Evolutionary conservation across 2,797 vertebrate genomes (phyloP).

Genomic region (Urocyon cinereoargenteus): DNA sequence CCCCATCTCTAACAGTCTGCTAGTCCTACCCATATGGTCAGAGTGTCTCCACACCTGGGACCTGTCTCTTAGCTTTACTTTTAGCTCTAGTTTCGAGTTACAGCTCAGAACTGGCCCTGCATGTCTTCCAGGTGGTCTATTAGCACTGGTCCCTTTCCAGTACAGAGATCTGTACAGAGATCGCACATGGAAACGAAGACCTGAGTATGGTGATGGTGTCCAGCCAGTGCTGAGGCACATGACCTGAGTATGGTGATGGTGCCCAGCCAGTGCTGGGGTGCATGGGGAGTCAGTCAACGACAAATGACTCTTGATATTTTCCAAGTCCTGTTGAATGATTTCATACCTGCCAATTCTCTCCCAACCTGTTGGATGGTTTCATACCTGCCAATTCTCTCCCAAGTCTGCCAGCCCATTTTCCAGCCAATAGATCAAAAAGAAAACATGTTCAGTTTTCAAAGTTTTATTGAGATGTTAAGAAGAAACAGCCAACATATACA

Average conservation of each 20-base stretch:
- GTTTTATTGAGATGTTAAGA: slow-evolving; percentile 80
- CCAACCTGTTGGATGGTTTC: background rate
- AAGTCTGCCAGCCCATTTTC: background rate
- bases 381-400: background rate
- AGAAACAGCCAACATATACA: slow-evolving; percentile 77
- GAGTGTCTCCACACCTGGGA: background rate
- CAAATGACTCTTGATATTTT: background rate
- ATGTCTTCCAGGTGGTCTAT: background rate
- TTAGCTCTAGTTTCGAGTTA: background rate
- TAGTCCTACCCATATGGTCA: background rate
- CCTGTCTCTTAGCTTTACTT: background rate
- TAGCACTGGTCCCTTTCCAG: background rate
- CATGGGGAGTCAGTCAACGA: background rate
- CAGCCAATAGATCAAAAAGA: slow-evolving; percentile 33
- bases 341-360: background rate
- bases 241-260: background rate
- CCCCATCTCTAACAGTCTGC: background rate
- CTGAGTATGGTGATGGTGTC: background rate
- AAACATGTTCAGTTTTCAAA: slow-evolving; percentile 64
- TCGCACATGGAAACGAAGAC: background rate
- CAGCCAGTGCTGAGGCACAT: background rate
- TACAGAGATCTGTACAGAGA: too few relatives aligned
- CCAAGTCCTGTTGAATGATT: background rate
- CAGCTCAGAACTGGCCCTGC: background rate
- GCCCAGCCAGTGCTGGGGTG: background rate